These are phyloP conservation scores for Chironex yamaguchii DNA, from an alignment of 30 jellyfish, hydroid and myxozoan species.

Conservation along the genomic window DNA sequence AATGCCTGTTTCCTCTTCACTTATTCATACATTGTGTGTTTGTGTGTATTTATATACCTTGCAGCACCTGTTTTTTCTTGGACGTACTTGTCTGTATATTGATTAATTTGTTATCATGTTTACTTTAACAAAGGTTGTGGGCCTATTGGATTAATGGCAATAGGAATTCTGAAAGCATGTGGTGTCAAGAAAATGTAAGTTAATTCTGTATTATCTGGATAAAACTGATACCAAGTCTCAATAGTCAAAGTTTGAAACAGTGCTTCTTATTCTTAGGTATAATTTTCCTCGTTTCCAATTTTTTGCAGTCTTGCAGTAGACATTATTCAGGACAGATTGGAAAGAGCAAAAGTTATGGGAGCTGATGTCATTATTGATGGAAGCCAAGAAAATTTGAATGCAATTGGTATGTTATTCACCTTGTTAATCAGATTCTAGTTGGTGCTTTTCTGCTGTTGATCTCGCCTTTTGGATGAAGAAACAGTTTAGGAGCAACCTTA, in stretches of 20 bases:
- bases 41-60: too few relatives aligned
- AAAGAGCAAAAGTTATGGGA: constrained; percentile 57
- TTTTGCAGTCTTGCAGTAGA: constrained; percentile 56
- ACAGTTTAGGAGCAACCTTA: too few relatives aligned
- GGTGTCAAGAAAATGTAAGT: constrained; percentile 61
- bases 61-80: too few relatives aligned
- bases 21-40: too few relatives aligned
- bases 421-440: too few relatives aligned
- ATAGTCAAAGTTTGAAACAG: too few relatives aligned
- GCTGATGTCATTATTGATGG: constrained; percentile 68
- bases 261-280: not conserved
- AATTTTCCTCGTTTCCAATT: not conserved
- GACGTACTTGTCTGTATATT: too few relatives aligned
- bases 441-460: too few relatives aligned
- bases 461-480: too few relatives aligned
- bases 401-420: constrained; percentile 32
- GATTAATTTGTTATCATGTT: too few relatives aligned
- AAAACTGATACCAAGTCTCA: too few relatives aligned
- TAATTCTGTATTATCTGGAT: too few relatives aligned
- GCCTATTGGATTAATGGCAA: constrained; percentile 65
- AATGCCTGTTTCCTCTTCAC: not conserved
- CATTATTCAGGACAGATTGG: constrained; percentile 43
- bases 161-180: constrained; percentile 44
- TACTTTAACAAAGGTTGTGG: constrained; percentile 58
- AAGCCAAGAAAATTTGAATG: constrained; percentile 18